Percentiles rank a stretch among this genome's conserved stretches.
phyloP scores from a whole-genome alignment of 2,113 vertebrate genomes.

The Oxygymnocypris stewartii region DNA sequence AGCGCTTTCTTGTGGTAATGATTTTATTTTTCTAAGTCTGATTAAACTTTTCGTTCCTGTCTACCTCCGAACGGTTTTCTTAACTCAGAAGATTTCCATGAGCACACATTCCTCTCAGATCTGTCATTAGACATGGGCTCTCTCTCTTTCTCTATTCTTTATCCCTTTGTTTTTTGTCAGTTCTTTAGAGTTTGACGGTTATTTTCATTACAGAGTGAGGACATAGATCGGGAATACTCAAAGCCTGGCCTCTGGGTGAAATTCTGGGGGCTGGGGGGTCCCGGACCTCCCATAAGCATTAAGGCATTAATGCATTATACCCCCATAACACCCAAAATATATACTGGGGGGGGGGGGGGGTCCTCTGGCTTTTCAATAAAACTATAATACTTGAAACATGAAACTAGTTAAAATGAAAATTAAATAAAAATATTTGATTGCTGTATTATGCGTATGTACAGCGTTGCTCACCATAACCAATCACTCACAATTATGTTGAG shows the following conservation, averaged over 20 bases:
- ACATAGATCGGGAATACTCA: background rate
- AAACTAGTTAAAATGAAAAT: too few species aligned
- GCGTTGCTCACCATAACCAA: too few species aligned
- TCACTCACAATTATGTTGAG: too few species aligned
- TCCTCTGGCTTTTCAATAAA: too few species aligned
- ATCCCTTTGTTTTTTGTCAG: background rate
- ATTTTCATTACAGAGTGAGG: background rate
- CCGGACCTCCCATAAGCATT: too few species aligned
- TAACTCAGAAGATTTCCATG: slow-evolving; percentile 27
- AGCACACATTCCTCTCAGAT: slow-evolving; percentile 36
- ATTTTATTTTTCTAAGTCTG: slow-evolving; percentile 48
- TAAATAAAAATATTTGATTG: too few species aligned
- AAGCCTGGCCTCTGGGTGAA: background rate
- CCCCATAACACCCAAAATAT: too few species aligned
- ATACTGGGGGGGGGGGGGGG: too few species aligned
- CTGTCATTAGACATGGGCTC: background rate
- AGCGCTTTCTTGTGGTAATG: slow-evolving; percentile 49
- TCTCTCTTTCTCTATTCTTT: slow-evolving; percentile 43
- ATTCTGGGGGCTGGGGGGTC: too few species aligned
- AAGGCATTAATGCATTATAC: too few species aligned
- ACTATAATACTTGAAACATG: too few species aligned
- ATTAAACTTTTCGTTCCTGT: slow-evolving; percentile 20
- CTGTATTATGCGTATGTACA: too few species aligned
- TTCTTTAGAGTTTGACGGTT: background rate
- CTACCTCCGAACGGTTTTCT: background rate